phyloP scores from a whole-genome alignment of 2,797 vertebrate species.

The Neosilurus mollespiculum region DNA sequence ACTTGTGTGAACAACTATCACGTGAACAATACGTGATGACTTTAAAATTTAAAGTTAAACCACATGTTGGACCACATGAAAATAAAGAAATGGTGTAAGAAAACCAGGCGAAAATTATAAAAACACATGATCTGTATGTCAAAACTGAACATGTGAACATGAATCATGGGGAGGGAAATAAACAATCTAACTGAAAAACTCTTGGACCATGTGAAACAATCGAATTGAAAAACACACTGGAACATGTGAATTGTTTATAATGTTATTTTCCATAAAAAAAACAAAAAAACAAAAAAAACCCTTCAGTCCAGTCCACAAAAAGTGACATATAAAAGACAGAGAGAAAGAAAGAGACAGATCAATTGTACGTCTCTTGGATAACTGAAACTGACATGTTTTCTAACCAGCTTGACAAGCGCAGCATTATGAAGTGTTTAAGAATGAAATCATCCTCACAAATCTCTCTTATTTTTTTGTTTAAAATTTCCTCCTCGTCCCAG shows the following conservation, averaged over 20 bases:
- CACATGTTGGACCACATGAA: neutral
- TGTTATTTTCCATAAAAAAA: too few species aligned
- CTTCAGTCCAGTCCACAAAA: neutral
- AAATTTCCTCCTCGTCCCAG: slow-evolving; percentile 66
- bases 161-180: neutral
- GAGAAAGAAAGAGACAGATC: neutral
- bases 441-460: slow-evolving; percentile 64
- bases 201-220: neutral
- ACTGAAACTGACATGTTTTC: slow-evolving; percentile 70
- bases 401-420: slow-evolving; percentile 63
- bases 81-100: neutral
- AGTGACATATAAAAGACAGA: neutral
- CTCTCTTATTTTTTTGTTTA: slow-evolving; percentile 50
- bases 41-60: too few species aligned
- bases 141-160: neutral
- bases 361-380: slow-evolving; percentile 52
- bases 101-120: neutral
- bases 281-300: neutral
- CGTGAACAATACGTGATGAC: neutral
- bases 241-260: neutral
- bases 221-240: neutral
- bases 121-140: neutral
- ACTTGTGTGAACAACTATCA: neutral
- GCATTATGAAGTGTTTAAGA: slow-evolving; percentile 60
- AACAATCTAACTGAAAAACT: neutral